A percentile compares a stretch with the other conserved stretches of the same genome.
These are phyloP conservation scores for Trididemnum clinides DNA, from an alignment of 23 tunicate species.

Conservation along the genomic window DNA sequence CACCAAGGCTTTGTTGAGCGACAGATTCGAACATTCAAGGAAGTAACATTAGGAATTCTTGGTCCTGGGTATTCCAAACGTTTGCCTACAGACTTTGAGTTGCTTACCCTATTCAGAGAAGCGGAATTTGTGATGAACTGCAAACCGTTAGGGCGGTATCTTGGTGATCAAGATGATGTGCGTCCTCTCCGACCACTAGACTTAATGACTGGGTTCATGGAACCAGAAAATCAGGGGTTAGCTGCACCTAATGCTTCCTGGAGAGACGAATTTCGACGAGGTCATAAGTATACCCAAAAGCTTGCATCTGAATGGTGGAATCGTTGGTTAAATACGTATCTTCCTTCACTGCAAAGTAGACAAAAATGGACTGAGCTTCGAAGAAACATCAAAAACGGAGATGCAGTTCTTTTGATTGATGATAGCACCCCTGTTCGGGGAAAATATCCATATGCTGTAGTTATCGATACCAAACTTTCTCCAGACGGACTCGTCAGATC, in stretches of 20 bases:
- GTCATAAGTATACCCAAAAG: not conserved
- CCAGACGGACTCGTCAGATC: not conserved
- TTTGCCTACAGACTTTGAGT: not conserved
- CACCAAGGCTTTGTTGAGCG: slow-evolving; percentile 5
- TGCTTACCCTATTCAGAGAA: not conserved
- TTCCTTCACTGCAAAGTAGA: not conserved
- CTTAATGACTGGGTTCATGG: not conserved
- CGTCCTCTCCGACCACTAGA: not conserved
- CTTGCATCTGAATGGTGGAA: slow-evolving; percentile 9
- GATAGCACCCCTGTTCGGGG: not conserved
- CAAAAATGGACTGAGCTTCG: not conserved
- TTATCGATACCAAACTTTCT: not conserved
- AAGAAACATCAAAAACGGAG: not conserved
- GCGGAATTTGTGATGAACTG: not conserved
- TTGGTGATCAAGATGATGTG: not conserved
- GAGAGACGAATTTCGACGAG: not conserved
- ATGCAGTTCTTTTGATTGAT: not conserved
- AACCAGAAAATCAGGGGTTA: not conserved
- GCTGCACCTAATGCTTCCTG: too few species aligned
- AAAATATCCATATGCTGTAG: not conserved
- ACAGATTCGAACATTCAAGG: not conserved
- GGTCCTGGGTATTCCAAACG: not conserved
- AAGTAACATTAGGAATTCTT: not conserved
- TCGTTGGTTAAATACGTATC: not conserved
- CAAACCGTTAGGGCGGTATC: not conserved